Base-by-base conservation (phyloP, 2,113 vertebrate species). In the Pterocles orientalis region DNA sequence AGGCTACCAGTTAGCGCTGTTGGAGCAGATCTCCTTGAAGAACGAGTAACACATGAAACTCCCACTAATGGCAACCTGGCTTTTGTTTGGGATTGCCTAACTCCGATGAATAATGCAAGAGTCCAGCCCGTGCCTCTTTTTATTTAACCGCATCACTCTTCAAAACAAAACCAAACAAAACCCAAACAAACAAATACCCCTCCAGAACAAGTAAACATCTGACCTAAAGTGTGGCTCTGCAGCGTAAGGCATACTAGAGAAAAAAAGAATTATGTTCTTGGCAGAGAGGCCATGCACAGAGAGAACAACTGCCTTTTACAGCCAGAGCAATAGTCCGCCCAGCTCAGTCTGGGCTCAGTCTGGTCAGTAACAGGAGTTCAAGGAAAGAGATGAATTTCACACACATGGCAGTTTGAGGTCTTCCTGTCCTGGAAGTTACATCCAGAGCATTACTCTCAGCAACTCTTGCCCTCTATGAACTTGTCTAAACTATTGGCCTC, bases 81-180 rank as follows among this genome's bases (percentile, higher is more conserved):
- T 90, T 91, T 94, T 94, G 90, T 92, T 93, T 90, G 72, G 86
- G 28, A 86, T 96, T 96, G 88, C 93, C 62, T 93, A 94, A 96
- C 66, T 58, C 33, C 56, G 34, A 93, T 88, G 94, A 97, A 94
- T 95, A 96, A 93, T 90, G 39, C 64, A 94, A n/a, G 72, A 94
- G 69, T 86, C 77, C 89, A 94, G 53, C 72, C 86, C 71, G 57
- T 3, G 25, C 24, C 88, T 75, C 45, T 79, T 94, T 91, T 87
- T 56, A 56, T 86, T 95, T 89, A 61, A 91, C 91, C 6, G 0
- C 65, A 91, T 91, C 21, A 1, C 33, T 91, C 77, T 78, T 81
- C 60, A 86, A 91, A 97, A 87, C 34, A 92, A 95, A 94, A 68
- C 64, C 60, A 88, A 64, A 25, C 69, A 83, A 91, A 94, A 43